Conservation (phyloP, 2,797 vertebrate species). For the Rousettus madagascariensis region DNA sequence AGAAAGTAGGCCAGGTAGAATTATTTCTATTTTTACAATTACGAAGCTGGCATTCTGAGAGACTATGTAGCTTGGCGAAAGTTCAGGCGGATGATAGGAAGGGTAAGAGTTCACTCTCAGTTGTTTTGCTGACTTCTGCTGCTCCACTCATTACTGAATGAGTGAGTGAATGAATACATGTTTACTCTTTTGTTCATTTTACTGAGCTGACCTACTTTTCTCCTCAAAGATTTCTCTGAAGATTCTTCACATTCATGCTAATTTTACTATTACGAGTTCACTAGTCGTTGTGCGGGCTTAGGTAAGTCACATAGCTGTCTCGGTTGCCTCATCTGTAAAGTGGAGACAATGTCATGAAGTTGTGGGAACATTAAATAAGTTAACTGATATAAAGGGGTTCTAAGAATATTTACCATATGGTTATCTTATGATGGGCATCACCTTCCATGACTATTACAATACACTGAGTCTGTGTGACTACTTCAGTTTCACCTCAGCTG, state of each 20-base stretch:
- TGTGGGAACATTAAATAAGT: neutral
- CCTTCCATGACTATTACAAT: neutral
- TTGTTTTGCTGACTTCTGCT: neutral
- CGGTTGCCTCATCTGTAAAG: neutral
- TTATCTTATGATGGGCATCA: neutral
- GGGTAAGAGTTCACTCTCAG: neutral
- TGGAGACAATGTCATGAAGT: neutral
- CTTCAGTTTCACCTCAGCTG: neutral
- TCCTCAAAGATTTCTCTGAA: neutral
- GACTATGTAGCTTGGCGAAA: neutral
- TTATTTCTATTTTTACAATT: neutral
- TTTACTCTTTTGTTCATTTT: neutral
- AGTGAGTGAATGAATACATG: neutral
- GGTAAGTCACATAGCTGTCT: neutral
- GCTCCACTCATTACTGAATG: neutral
- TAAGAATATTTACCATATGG: neutral
- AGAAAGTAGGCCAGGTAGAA: conserved; percentile 48
- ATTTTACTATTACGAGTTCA: neutral
- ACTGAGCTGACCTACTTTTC: neutral
- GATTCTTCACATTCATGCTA: neutral
- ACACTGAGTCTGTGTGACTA: neutral
- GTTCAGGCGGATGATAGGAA: neutral
- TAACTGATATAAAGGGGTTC: neutral
- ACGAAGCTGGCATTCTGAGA: neutral
- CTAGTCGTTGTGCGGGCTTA: neutral